phyloP scores from a whole-genome alignment of 2,888 invertebrate genomes.

The Rhyacophila evoluta region DNA sequence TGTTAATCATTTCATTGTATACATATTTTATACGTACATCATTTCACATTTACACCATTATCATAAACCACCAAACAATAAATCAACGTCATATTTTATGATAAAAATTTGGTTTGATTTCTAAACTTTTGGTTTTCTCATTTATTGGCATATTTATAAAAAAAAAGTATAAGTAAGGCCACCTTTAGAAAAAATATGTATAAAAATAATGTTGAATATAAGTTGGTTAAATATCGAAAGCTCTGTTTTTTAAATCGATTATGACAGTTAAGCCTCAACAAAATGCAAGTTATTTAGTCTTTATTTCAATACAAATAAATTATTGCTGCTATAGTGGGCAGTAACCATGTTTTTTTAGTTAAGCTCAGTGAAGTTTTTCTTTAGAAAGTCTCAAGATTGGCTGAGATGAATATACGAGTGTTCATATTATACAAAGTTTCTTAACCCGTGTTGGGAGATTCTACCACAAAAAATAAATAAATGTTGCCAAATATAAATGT shows the following conservation, averaged over 20 bases:
- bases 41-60: slow-evolving; percentile 12
- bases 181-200: slow-evolving; percentile 21
- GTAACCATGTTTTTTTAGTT: background rate
- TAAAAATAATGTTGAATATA: slow-evolving; percentile 19
- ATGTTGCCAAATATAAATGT: too few species aligned
- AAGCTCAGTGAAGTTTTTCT: too few species aligned
- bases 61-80: slow-evolving; percentile 8
- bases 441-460: too few species aligned
- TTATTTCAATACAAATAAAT: background rate
- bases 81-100: background rate
- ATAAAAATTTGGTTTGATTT: slow-evolving; percentile 1
- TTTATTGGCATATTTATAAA: background rate
- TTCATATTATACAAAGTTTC: too few species aligned
- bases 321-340: background rate
- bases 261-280: background rate
- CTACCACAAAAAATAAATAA: too few species aligned
- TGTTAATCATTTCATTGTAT: slow-evolving; percentile 20
- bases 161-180: background rate
- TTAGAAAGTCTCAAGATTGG: too few species aligned
- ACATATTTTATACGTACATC: slow-evolving; percentile 9
- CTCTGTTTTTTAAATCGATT: background rate
- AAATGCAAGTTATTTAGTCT: background rate
- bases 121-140: slow-evolving; percentile 8
- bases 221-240: background rate
- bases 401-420: too few species aligned